These are phyloP conservation scores for Pterostichus madidus DNA, from an alignment of 2,888 invertebrate genomes.

Conservation along the genomic window DNA sequence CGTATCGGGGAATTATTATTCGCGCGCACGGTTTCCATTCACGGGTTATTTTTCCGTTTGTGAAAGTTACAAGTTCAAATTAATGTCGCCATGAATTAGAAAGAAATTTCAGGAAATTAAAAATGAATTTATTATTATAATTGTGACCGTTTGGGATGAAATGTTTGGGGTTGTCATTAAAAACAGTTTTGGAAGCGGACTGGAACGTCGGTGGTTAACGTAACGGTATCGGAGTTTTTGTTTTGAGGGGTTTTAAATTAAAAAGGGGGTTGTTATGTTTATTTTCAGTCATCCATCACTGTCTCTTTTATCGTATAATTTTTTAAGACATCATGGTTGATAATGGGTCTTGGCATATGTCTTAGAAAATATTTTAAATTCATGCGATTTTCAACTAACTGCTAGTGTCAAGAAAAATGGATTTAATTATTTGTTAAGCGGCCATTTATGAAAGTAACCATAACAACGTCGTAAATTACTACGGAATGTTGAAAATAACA, in stretches of 20 bases:
- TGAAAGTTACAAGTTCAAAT: conserved; percentile 2
- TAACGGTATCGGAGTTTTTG: conserved; percentile 38
- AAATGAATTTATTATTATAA: conserved; percentile 56
- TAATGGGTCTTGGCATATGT: conserved; percentile 46
- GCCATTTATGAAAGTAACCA: too few species aligned
- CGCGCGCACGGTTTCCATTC: conserved; percentile 1
- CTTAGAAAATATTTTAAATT: conserved; percentile 26
- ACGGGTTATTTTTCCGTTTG: conserved; percentile 28
- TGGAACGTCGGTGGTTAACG: conserved; percentile 29
- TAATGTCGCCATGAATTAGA: conserved; percentile 27
- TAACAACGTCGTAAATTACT: too few species aligned
- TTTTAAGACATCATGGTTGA: conserved; percentile 38
- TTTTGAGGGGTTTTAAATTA: conserved; percentile 37
- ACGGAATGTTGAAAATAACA: too few species aligned
- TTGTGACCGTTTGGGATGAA: conserved; percentile 31
- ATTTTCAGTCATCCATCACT: conserved; percentile 48
- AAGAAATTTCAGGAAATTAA: conserved; percentile 38
- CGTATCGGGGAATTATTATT: conserved; percentile 21
- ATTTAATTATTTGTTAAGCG: background rate
- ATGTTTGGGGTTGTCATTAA: conserved; percentile 52
- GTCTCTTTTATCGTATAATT: conserved; percentile 48
- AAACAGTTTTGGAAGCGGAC: conserved; percentile 33
- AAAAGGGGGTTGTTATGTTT: conserved; percentile 47
- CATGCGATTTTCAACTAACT: conserved; percentile 28
- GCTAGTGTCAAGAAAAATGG: conserved; percentile 21